Evolutionary conservation across 2,888 invertebrate species (phyloP).

Genomic region (Drosophila stalkeri): DNA sequence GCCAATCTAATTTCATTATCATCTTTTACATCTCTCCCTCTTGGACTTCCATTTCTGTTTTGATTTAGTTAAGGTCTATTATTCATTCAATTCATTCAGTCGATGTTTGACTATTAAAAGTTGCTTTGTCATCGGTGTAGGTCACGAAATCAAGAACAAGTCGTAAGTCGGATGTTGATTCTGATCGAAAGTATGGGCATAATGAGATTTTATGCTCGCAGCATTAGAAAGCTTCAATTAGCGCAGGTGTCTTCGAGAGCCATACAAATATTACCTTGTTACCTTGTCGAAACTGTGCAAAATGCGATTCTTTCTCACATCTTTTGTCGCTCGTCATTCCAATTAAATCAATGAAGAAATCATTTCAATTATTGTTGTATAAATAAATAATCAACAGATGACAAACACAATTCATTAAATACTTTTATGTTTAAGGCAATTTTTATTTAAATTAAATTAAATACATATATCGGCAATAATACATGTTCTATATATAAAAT

Average conservation of each 20-base stretch:
- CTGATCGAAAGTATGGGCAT: slow-evolving; percentile 8
- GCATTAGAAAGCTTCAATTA: slow-evolving; percentile 8
- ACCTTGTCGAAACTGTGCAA: slow-evolving; percentile 3
- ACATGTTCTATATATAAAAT: slow-evolving; percentile 18
- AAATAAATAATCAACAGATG: not conserved
- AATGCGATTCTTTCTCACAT: slow-evolving; percentile 1
- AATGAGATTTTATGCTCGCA: slow-evolving; percentile 10
- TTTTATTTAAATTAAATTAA: slow-evolving; percentile 59
- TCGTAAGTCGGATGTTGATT: slow-evolving; percentile 11
- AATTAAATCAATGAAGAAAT: slow-evolving; percentile 6
- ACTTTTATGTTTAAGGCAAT: slow-evolving; percentile 2
- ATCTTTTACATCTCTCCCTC: not conserved
- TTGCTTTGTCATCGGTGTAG: slow-evolving; percentile 19
- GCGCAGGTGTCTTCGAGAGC: not conserved
- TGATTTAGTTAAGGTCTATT: not conserved
- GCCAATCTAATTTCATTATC: not conserved
- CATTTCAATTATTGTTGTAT: not conserved
- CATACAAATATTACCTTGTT: slow-evolving; percentile 5
- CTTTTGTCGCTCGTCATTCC: slow-evolving; percentile 12
- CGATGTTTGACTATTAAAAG: not conserved
- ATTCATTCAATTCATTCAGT: not conserved
- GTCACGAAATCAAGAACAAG: slow-evolving; percentile 11
- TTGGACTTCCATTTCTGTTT: not conserved
- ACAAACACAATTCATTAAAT: not conserved
- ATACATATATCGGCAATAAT: slow-evolving; percentile 28